Percentiles rank a stretch among this genome's conserved stretches.
Conservation (phyloP, 2,888 invertebrate genomes). For the Palloptera scutellata region DNA sequence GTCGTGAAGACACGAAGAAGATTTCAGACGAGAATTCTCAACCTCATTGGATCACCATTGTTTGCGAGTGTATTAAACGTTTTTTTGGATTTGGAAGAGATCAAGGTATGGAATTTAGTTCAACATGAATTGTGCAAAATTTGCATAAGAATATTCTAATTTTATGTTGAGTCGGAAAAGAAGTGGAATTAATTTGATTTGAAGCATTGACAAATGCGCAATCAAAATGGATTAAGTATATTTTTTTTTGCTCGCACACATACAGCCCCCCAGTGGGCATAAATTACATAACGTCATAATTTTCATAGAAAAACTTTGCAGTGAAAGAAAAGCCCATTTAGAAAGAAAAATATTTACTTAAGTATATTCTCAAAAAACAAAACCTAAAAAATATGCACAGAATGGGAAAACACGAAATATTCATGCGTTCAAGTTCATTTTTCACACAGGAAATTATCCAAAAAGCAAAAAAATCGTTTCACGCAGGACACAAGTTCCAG, state of each 20-base stretch:
- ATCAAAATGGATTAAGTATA: constrained; percentile 10
- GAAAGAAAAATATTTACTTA: constrained; percentile 14
- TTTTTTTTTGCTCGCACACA: constrained; percentile 8
- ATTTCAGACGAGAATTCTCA: constrained; percentile 40
- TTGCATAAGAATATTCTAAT: constrained; percentile 5
- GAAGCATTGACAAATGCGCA: constrained; percentile 1
- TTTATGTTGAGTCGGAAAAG: constrained; percentile 24
- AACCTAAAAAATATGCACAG: constrained; percentile 37
- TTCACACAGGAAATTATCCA: constrained; percentile 58
- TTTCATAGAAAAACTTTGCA: constrained; percentile 1
- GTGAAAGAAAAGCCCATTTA: constrained; percentile 9
- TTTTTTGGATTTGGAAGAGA: constrained; percentile 32
- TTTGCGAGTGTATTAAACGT: constrained; percentile 10
- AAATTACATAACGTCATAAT: constrained; percentile 41
- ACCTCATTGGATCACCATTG: constrained; percentile 31
- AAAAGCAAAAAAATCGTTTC: constrained; percentile 42
- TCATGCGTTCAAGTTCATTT: constrained; percentile 47
- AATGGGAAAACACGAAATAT: constrained; percentile 46
- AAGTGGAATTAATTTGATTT: constrained; percentile 36
- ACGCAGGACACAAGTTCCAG: constrained; percentile 36
- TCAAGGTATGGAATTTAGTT: constrained; percentile 39
- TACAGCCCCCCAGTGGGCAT: constrained; percentile 11
- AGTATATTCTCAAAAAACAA: constrained; percentile 38
- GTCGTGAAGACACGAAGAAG: constrained; percentile 40
- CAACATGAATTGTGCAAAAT: constrained; percentile 11